Percentiles rank a stretch among this genome's conserved stretches.
phyloP scores from a whole-genome alignment of 2,888 invertebrate species.

The Callinectes sapidus region DNA sequence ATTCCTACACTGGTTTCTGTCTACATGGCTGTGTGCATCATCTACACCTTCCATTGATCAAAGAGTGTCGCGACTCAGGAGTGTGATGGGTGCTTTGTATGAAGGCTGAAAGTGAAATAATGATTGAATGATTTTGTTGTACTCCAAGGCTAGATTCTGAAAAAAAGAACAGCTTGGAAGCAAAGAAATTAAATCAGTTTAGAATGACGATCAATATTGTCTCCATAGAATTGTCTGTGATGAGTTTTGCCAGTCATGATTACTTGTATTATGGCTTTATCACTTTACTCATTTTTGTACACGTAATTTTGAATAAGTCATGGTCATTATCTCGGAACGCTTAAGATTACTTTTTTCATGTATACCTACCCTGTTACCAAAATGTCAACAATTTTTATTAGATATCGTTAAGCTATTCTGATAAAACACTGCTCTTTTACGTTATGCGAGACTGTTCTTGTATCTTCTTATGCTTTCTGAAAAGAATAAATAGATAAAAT shows the following conservation, averaged over 20 bases:
- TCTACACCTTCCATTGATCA: background rate
- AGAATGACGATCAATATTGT: background rate
- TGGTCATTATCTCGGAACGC: background rate
- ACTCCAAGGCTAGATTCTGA: too few species aligned
- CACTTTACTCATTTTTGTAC: too few species aligned
- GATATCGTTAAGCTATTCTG: background rate
- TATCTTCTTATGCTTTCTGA: background rate
- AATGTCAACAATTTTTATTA: background rate
- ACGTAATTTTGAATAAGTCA: background rate
- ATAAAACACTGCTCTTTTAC: background rate
- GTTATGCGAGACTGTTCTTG: background rate
- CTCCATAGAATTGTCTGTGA: background rate
- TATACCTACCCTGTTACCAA: background rate
- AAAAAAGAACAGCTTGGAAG: background rate
- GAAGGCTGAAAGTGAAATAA: background rate
- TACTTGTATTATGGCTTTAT: too few species aligned
- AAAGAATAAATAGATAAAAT: background rate
- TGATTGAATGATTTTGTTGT: too few species aligned
- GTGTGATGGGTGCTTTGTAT: background rate
- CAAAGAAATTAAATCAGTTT: background rate
- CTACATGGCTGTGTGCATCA: slow-evolving; percentile 77
- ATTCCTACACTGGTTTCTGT: slow-evolving; percentile 77
- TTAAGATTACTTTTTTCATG: too few species aligned
- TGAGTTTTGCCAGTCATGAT: background rate
- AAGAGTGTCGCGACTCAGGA: background rate